Evolutionary conservation across 1,140 invertebrate species (phyloP), one percentile per base, ranked within the genome.

Genomic region (Leptinotarsa undecemlineata): DNA sequence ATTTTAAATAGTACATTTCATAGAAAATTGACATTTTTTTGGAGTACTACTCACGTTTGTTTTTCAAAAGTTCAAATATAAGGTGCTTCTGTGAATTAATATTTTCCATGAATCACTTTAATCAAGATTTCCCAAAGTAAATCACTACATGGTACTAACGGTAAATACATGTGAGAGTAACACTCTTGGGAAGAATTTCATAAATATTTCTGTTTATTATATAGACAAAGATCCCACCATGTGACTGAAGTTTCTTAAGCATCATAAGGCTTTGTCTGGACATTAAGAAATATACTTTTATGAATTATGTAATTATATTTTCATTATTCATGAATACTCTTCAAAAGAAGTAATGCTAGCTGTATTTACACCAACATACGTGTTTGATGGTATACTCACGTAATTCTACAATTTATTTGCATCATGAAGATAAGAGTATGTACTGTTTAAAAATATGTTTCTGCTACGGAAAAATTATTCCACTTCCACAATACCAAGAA

Each of bases 61-160:
- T 33, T 0, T 11, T 42, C 8, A 42, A 33, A 6, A 33, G 26
- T 33, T 33, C 33, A 11, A 33, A 33, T 33, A 33, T 33, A 33
- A 6, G 33, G 8, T 42, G 3, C 1, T 42, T 42, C 8, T 42
- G 8, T 11, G 33, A 42, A 57, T 57, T 57, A 14, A 19, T 57
- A n/a, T 17, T n/a, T 17, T 57, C n/a, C 2, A 1, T 8, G 51
- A 15, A 11, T 69, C 33, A 20, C 48, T 69, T n/a, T 19, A 3
- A 69, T 69, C 68, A 69, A 69, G 48, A 69, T 69, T 69, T 42
- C 17, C 48, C 19, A 69, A 69, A n/a, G 68, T 42, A 57, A 23
- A 69, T 48, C 57, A 19, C 14, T 48, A 57, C 19, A 8, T 20
- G n/a, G 3, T 19, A 15, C 33, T 69, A 69, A 69, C 68, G 68